These are phyloP conservation scores for Brachypodius melanocephalos DNA, from an alignment of 2,113 vertebrate genomes.

Conservation along the genomic window DNA sequence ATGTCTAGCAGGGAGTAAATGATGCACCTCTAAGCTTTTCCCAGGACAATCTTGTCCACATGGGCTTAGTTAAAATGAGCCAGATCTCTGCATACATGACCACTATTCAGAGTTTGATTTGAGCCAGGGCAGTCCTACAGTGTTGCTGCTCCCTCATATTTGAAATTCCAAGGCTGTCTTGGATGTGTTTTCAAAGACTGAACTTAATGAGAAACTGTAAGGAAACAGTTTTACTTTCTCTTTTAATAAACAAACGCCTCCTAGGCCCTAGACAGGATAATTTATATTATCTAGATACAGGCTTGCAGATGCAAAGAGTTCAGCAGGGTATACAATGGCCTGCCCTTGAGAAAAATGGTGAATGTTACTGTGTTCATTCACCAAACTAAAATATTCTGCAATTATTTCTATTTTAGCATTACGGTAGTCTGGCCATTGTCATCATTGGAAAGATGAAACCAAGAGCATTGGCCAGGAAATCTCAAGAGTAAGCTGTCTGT, in stretches of 20 bases:
- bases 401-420: background rate
- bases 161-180: background rate
- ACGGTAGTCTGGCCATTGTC: background rate
- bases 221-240: background rate
- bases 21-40: fast-evolving
- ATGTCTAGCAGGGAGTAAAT: background rate
- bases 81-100: background rate
- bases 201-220: background rate
- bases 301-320: background rate
- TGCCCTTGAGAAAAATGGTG: background rate
- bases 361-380: background rate
- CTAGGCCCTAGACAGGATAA: background rate
- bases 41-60: background rate
- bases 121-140: background rate
- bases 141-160: background rate
- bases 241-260: background rate
- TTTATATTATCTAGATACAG: background rate
- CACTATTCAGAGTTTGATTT: background rate
- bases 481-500: background rate
- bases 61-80: background rate
- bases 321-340: background rate
- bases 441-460: background rate
- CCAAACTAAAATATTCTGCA: background rate
- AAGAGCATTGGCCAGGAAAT: background rate
- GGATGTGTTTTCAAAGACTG: background rate